These are phyloP conservation scores for Ploceus nigricollis DNA, from an alignment of 2,113 vertebrate species.

Conservation along the genomic window DNA sequence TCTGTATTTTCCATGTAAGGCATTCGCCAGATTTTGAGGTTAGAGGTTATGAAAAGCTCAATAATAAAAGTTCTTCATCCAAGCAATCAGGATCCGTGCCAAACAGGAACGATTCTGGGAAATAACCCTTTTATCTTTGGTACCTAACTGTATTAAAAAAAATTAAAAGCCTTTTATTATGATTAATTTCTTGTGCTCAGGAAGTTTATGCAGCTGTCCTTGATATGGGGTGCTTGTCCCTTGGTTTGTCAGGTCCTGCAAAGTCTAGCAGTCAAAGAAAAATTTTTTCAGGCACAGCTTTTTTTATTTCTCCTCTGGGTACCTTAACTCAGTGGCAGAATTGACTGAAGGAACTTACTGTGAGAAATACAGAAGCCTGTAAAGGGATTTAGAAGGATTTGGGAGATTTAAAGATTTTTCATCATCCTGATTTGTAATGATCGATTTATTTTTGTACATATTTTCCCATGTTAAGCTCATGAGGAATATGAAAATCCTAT, in stretches of 20 bases:
- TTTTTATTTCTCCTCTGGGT: conserved; percentile 34
- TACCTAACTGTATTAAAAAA: conserved; percentile 49
- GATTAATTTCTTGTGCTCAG: conserved; percentile 49
- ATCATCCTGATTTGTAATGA: conserved; percentile 31
- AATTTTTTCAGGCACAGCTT: background rate
- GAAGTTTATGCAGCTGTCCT: conserved; percentile 55
- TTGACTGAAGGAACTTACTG: conserved; percentile 21
- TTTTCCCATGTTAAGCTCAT: conserved; percentile 37
- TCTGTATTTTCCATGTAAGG: conserved; percentile 26
- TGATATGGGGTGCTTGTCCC: background rate
- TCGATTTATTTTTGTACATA: conserved; percentile 7
- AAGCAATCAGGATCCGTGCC: background rate
- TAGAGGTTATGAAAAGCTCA: conserved; percentile 55
- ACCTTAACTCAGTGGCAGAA: conserved; percentile 26
- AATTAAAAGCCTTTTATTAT: conserved; percentile 40
- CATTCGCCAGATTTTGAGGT: conserved; percentile 56
- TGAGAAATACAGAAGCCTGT: conserved; percentile 37
- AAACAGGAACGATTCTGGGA: conserved; percentile 60
- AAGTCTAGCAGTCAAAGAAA: conserved; percentile 31
- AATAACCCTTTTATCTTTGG: conserved; percentile 53
- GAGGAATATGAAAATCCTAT: conserved; percentile 50
- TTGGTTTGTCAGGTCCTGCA: background rate
- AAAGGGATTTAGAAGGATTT: conserved; percentile 50
- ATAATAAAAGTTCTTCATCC: conserved; percentile 26
- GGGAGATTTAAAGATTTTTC: conserved; percentile 49